Evolutionary conservation across 2,113 vertebrate species (phyloP), one percentile per base, ranked within the genome.

Genomic region (Gambusia holbrooki): DNA sequence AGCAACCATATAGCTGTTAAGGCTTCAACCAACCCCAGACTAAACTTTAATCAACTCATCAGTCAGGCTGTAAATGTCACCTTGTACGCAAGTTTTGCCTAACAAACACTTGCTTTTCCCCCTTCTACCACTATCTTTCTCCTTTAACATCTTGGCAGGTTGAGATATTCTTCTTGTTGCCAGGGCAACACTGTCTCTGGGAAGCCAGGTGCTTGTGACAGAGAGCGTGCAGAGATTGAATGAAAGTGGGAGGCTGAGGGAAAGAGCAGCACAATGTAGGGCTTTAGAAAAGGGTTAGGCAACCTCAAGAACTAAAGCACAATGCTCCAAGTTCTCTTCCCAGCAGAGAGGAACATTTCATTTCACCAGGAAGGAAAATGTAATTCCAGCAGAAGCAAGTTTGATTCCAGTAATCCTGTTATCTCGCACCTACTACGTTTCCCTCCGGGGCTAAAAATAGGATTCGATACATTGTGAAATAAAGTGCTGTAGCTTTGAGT

Each of bases 131-230:
- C 28, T 61, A 12, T 5, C 64, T 40, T 71, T 69, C 83, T 62
- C 67, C 14, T 84, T 77, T 75, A 77, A 77, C 65, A 68, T 83
- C 76, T 86, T 58, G 29, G 67, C 78, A 81, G 74, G 79, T 87
- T 88, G 85, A 88, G 80, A 82, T 82, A 79, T 83, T 86, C 81
- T 83, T 40, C 80, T 69, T 27, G 91, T 94, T 93, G 87, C 91
- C 90, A 87, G 80, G 93, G 90, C 81, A 93, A 94, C 93, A 71
- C 79, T 87, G 87, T 83, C 82, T 91, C 69, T 85, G 1, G 62
- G 63, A 79, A 86, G 78, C 80, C 80, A 87, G 87, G 85, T 84
- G 84, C 82, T 89, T 70, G 88, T 82, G 86, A 90, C 83, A 82
- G 81, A 79, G 70, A 79, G 62, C 27, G 68, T 78, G 58, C 33